phyloP scores from a whole-genome alignment of 1,140 invertebrate genomes.

The Pseudomyrmex dendroicus region DNA sequence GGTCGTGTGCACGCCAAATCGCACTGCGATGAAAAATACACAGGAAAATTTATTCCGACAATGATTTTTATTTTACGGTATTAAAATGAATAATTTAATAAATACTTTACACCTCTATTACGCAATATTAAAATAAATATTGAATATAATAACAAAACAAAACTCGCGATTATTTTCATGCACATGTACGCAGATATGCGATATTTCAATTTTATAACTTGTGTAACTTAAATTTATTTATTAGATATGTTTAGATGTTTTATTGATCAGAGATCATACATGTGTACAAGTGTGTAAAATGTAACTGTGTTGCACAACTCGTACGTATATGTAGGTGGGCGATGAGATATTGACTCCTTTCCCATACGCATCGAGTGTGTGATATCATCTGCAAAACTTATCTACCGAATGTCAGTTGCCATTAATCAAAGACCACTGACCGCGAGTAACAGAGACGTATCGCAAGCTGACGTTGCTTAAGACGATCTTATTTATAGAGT shows the following conservation, averaged over 20 bases:
- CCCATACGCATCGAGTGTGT: slow-evolving; percentile 28
- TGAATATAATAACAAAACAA: too few species aligned
- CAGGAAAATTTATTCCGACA: slow-evolving; percentile 18
- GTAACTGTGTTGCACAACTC: slow-evolving; percentile 21
- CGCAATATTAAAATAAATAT: too few species aligned
- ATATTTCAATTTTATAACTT: too few species aligned
- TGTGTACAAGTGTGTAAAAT: background rate
- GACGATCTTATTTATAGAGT: slow-evolving; percentile 44
- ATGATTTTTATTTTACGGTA: slow-evolving; percentile 19
- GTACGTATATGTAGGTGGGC: background rate
- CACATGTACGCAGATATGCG: too few species aligned
- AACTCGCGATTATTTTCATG: background rate
- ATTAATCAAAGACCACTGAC: slow-evolving; percentile 51
- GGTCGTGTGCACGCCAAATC: slow-evolving; percentile 12
- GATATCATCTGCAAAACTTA: slow-evolving; percentile 57
- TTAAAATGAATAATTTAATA: background rate
- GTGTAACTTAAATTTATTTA: background rate
- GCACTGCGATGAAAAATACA: slow-evolving; percentile 40
- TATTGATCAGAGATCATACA: slow-evolving; percentile 24
- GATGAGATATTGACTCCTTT: slow-evolving; percentile 31
- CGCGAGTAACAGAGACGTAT: slow-evolving; percentile 20
- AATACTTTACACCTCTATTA: too few species aligned
- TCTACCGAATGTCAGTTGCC: slow-evolving; percentile 31
- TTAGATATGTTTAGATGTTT: background rate
- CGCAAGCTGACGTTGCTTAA: slow-evolving; percentile 32